Conservation (phyloP, 2,797 vertebrate species). For the Tauraco hartlaubi region DNA sequence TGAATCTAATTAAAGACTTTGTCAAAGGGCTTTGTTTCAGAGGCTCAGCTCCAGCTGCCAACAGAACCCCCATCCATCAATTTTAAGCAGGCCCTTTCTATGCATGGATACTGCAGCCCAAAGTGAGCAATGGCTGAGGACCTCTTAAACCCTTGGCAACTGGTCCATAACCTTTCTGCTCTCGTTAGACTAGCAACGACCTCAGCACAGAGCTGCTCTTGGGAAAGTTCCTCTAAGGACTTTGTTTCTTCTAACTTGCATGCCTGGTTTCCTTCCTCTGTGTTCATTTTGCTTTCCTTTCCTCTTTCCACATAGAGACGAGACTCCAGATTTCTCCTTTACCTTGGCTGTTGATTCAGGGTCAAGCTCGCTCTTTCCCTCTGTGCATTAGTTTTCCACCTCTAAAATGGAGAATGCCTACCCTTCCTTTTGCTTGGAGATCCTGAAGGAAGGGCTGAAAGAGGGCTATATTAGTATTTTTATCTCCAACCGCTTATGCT, state of each 20-base stretch:
- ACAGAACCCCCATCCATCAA: background rate
- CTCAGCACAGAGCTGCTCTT: background rate
- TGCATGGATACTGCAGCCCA: background rate
- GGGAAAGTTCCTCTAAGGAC: background rate
- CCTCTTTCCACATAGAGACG: background rate
- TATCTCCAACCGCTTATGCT: background rate
- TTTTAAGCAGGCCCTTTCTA: background rate
- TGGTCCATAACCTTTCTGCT: background rate
- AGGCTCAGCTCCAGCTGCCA: background rate
- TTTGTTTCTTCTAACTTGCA: background rate
- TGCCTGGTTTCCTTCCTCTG: background rate
- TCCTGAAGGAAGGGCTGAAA: background rate
- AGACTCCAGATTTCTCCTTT: background rate
- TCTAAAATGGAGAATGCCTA: background rate
- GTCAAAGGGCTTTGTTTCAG: conserved; percentile 42
- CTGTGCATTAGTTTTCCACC: background rate
- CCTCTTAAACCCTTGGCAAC: background rate
- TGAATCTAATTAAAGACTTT: conserved; percentile 38
- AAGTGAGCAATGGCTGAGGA: background rate
- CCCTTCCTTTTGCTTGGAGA: background rate
- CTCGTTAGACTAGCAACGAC: background rate
- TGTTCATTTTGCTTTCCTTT: background rate
- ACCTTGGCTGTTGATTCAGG: background rate
- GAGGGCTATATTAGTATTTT: background rate
- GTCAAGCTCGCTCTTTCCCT: background rate